Conservation (phyloP, 2,888 invertebrate species). For the Aquatica leii region DNA sequence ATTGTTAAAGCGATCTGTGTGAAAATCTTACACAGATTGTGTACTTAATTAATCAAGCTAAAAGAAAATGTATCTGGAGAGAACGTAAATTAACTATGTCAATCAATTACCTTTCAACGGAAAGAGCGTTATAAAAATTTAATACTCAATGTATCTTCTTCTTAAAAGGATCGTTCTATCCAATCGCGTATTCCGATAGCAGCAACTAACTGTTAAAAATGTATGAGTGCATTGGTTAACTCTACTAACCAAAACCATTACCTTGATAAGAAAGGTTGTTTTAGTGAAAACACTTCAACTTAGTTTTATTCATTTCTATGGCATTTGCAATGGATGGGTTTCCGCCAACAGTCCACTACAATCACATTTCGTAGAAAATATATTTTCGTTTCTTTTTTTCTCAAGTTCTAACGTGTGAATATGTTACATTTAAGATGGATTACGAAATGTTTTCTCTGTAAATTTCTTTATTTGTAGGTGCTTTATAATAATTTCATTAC, state of each 20-base stretch:
- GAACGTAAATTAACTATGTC: too few relatives aligned
- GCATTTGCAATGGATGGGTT: conserved; percentile 56
- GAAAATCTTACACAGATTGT: too few relatives aligned
- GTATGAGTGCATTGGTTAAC: conserved; percentile 45
- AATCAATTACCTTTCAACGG: background rate
- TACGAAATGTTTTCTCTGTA: too few relatives aligned
- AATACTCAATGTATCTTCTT: background rate
- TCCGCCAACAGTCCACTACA: conserved; percentile 26
- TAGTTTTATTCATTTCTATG: conserved; percentile 49
- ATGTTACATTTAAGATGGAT: too few relatives aligned
- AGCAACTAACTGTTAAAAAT: conserved; percentile 36
- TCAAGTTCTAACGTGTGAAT: background rate
- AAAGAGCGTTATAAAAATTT: background rate
- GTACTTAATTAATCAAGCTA: too few relatives aligned
- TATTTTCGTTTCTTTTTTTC: conserved; percentile 16
- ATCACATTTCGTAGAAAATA: conserved; percentile 23
- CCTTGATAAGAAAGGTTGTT: conserved; percentile 52
- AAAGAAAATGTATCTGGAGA: too few relatives aligned
- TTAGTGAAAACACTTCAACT: conserved; percentile 50
- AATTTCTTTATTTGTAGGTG: too few relatives aligned
- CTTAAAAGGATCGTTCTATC: background rate
- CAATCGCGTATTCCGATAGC: conserved; percentile 19
- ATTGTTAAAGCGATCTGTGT: too few relatives aligned
- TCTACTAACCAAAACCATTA: conserved; percentile 49
- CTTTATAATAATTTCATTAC: too few relatives aligned